Percentiles rank a stretch among this genome's conserved stretches.
phyloP scores from a whole-genome alignment of 2,113 vertebrate genomes.

The human region GRCh38 chr2:169883501-169884000 shows the following conservation, averaged over 20 bases:
- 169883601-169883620: not conserved
- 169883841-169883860: too few relatives aligned
- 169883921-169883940: too few relatives aligned
- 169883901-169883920: too few relatives aligned
- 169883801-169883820: not conserved
- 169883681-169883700: not conserved
- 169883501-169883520: not conserved
- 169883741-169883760: conserved; percentile 33
- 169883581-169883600: not conserved
- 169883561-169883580: not conserved
- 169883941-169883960: too few relatives aligned
- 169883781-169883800: not conserved
- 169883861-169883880: too few relatives aligned
- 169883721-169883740: not conserved
- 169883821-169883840: conserved; percentile 8
- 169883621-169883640: not conserved
- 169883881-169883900: too few relatives aligned
- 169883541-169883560: conserved; percentile 4
- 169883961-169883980: too few relatives aligned
- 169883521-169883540: conserved; percentile 17
- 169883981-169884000: too few relatives aligned
- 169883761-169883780: not conserved
- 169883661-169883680: not conserved
- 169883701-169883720: not conserved
- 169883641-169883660: not conserved